phyloP scores from a whole-genome alignment of 2,113 vertebrate genomes.

The Cyprinodon brontotheroides region DNA sequence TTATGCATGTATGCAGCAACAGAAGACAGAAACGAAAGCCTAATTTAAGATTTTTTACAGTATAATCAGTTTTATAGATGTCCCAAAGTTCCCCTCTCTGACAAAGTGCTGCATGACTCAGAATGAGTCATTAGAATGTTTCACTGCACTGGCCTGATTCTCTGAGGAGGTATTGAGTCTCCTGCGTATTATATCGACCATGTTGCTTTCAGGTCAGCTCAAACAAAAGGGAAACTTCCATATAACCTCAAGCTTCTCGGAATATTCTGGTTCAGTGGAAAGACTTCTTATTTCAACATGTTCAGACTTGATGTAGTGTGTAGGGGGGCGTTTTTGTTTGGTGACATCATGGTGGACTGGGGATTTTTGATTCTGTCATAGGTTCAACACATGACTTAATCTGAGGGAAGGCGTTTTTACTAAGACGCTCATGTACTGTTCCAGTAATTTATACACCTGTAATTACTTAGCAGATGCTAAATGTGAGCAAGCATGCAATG shows the following conservation, averaged over 20 bases:
- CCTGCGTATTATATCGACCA: conserved; percentile 3
- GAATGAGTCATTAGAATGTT: conserved; percentile 34
- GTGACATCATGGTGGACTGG: conserved; percentile 21
- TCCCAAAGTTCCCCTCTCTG: conserved; percentile 26
- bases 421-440: conserved; percentile 3
- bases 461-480: conserved; percentile 6
- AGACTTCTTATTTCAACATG: conserved; percentile 17
- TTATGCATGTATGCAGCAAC: conserved; percentile 13
- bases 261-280: not conserved
- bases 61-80: conserved; percentile 6
- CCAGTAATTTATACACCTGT: not conserved
- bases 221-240: not conserved
- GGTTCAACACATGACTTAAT: not conserved
- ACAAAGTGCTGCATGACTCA: conserved; percentile 37
- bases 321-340: conserved; percentile 31
- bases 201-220: conserved; percentile 12
- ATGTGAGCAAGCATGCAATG: not conserved
- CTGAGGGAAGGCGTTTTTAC: conserved; percentile 9
- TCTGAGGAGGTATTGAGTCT: conserved; percentile 17
- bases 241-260: not conserved
- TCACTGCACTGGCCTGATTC: conserved; percentile 11
- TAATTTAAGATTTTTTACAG: conserved; percentile 30
- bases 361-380: conserved; percentile 1
- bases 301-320: conserved; percentile 25
- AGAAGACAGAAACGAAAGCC: conserved; percentile 24